Evolutionary conservation across 2,113 vertebrate species (phyloP).

Genomic region (Pongo pygmaeus): DNA sequence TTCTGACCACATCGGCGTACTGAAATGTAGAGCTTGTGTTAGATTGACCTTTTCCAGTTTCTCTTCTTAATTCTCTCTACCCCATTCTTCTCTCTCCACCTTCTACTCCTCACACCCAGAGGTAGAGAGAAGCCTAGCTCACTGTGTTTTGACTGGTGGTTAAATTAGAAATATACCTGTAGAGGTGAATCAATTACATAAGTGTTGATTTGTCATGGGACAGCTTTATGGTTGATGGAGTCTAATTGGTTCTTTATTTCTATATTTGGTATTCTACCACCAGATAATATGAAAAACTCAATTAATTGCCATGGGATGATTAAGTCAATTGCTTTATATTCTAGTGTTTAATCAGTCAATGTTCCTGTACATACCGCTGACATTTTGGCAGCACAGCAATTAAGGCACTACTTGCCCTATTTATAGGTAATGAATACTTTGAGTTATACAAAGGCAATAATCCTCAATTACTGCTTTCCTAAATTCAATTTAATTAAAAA

Average conservation of each 20-base stretch:
- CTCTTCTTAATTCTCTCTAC: not conserved
- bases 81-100: not conserved
- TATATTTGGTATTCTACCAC: not conserved
- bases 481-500: not conserved
- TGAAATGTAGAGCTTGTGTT: not conserved
- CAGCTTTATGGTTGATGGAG: not conserved
- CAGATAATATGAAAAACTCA: not conserved
- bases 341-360: not conserved
- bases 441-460: not conserved
- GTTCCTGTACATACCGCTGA: not conserved
- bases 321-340: not conserved
- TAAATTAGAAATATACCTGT: not conserved
- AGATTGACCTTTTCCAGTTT: not conserved
- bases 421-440: not conserved
- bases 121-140: not conserved
- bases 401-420: not conserved
- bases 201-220: not conserved
- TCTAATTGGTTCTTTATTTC: not conserved
- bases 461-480: not conserved
- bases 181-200: not conserved
- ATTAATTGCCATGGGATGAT: not conserved
- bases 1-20: not conserved
- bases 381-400: slow-evolving; percentile 18
- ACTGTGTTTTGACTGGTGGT: not conserved
- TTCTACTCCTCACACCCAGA: not conserved